A percentile compares a stretch with the other conserved stretches of the same genome.
These are phyloP conservation scores for Drosophila borborema DNA, from an alignment of 2,888 invertebrate species.

Conservation along the genomic window DNA sequence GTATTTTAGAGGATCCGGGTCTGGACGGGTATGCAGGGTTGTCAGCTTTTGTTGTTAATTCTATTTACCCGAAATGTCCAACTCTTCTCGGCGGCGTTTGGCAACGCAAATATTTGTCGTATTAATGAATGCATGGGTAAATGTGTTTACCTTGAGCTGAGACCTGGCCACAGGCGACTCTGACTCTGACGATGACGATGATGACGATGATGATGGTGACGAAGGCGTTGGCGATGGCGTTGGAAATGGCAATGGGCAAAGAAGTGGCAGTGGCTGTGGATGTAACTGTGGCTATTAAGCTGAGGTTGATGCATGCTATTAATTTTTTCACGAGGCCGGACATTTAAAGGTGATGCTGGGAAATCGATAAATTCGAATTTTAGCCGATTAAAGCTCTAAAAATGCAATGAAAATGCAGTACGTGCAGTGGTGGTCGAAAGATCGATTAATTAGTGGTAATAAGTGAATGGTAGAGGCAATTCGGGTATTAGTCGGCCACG, in stretches of 20 bases:
- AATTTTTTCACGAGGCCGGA: constrained; percentile 53
- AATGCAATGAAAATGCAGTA: neutral
- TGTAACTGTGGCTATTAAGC: constrained; percentile 11
- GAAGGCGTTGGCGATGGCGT: constrained; percentile 2
- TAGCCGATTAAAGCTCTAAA: constrained; percentile 29
- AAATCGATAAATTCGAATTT: constrained; percentile 59
- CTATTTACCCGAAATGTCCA: constrained; percentile 74
- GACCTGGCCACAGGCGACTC: constrained; percentile 37
- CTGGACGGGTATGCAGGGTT: constrained; percentile 25
- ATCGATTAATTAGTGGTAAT: constrained; percentile 10
- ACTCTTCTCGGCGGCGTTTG: constrained; percentile 61
- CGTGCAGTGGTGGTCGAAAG: neutral
- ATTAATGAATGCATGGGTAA: constrained; percentile 79
- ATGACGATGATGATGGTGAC: neutral
- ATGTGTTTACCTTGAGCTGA: constrained; percentile 72
- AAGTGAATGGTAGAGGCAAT: constrained; percentile 8
- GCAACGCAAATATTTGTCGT: constrained; percentile 70
- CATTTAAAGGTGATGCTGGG: constrained; percentile 56
- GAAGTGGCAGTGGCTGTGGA: neutral
- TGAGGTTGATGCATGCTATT: constrained; percentile 39
- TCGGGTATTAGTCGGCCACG: neutral
- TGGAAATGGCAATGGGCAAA: constrained; percentile 1
- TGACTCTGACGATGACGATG: constrained; percentile 9
- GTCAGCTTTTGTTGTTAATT: constrained; percentile 78
- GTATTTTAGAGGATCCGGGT: constrained; percentile 13